Base-by-base conservation (phyloP, 2,113 vertebrate genomes). In the Australoheros scitulus region DNA sequence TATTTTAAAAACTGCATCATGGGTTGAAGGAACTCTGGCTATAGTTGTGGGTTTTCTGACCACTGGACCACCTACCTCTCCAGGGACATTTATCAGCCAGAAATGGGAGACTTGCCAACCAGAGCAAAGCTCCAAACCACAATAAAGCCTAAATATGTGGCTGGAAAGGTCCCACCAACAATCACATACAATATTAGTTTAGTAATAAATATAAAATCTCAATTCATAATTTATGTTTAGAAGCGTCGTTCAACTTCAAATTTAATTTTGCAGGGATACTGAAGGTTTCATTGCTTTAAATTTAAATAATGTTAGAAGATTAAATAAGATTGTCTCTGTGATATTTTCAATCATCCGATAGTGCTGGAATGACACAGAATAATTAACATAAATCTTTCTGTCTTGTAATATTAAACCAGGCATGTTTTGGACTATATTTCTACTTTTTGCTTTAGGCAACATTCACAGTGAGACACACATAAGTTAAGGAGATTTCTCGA, bases 71-170 rank as follows among this genome's bases (percentile, higher is more conserved):
- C 70, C 36, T 61, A 29, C 55, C n/a, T 85, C 88, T 72, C 63
- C 38, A 36, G 81, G 75, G 83, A 79, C 78, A 59, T 77, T 88
- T 75, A 87, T 92, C 87, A 90, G 65, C 15, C 76, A 76, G n/a
- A 82, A 80, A 79, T n/a, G 55, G 47, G 56, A 87, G 29, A 22
- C 47, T 18, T 10, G 80, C 79, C 87, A 90, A 17, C 29, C 22
- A 29, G 88, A 80, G 90, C 87, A 81, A 60, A 61, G 43, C 60
- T 87, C 90, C 90, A 92, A 89, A 91, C 57, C 79, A 84, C 56
- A 61, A 84, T 60, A 18, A 84, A 47, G 41, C 83, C 79, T 34
- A 83, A 55, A 50, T 78, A 5, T 60, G 60, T 77, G 75, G 57
- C 64, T 83, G 77, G 76, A 77, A 87, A 79, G n/a, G 47, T 85